Conservation (phyloP, 2,797 vertebrate species). For the Gorsachius magnificus region DNA sequence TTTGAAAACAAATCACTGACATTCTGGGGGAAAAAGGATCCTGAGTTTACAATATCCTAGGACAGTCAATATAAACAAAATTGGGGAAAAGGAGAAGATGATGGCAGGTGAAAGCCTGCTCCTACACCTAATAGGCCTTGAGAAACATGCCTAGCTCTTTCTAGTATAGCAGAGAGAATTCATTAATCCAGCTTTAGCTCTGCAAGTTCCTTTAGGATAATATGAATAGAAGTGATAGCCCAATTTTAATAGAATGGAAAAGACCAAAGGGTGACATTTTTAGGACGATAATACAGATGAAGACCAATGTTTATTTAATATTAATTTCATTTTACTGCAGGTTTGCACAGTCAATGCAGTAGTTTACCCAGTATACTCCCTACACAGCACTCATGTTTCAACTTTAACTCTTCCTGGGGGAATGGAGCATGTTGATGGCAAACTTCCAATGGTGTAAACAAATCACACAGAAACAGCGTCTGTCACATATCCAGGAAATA, state of each 20-base stretch:
- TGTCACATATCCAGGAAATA: not conserved
- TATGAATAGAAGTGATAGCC: not conserved
- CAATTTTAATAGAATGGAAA: not conserved
- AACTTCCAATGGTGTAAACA: not conserved
- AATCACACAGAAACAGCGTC: not conserved
- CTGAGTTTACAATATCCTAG: not conserved
- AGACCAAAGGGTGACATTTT: not conserved
- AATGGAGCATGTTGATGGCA: not conserved
- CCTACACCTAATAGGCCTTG: not conserved
- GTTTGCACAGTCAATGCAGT: not conserved
- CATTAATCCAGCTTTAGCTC: not conserved
- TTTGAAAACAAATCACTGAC: not conserved
- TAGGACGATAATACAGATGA: not conserved
- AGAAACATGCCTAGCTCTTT: not conserved
- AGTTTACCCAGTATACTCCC: not conserved
- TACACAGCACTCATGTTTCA: not conserved
- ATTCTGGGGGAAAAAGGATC: not conserved
- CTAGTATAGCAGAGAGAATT: not conserved
- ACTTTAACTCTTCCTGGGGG: not conserved
- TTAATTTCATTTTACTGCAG: not conserved
- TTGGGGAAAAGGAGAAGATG: not conserved
- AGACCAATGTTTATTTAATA: not conserved
- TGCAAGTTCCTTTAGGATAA: not conserved
- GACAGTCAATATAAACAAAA: not conserved
- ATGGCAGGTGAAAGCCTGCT: not conserved